Evolutionary conservation across 2,888 invertebrate genomes (phyloP).

Genomic region (Nomada hirtipes): DNA sequence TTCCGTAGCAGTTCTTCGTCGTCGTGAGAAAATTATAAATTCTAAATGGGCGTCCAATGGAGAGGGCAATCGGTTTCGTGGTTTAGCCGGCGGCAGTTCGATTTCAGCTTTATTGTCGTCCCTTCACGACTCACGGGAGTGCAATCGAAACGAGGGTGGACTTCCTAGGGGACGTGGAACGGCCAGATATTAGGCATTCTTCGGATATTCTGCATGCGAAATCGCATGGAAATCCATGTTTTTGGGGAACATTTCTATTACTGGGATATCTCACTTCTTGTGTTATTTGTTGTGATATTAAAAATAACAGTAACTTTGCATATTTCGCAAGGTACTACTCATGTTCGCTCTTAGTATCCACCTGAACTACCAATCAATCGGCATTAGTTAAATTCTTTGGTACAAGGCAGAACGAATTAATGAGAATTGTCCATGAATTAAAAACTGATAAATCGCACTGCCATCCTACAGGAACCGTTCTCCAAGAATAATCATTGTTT

Average conservation of each 20-base stretch:
- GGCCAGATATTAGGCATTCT: slow-evolving; percentile 4
- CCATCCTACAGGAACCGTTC: too few species aligned
- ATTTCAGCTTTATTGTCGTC: slow-evolving; percentile 10
- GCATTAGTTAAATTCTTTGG: too few species aligned
- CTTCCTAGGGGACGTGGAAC: neutral
- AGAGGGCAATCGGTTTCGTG: slow-evolving; percentile 27
- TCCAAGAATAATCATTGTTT: too few species aligned
- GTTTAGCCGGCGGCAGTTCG: slow-evolving; percentile 22
- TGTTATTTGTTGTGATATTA: too few species aligned
- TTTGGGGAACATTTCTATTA: neutral
- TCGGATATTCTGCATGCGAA: neutral
- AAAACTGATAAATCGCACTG: too few species aligned
- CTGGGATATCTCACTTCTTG: neutral
- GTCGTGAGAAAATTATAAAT: slow-evolving; percentile 53
- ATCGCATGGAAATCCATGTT: neutral
- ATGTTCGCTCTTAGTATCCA: too few species aligned
- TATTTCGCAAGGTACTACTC: too few species aligned
- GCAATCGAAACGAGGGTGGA: slow-evolving; percentile 20
- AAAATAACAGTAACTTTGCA: too few species aligned
- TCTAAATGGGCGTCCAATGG: slow-evolving; percentile 45
- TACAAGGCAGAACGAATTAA: too few species aligned
- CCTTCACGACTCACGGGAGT: slow-evolving; percentile 3
- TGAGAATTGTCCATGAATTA: too few species aligned
- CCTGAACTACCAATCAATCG: too few species aligned
- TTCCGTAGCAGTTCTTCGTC: slow-evolving; percentile 28